Evolutionary conservation across 2,888 invertebrate species (phyloP), one percentile per base, ranked within the genome.

Genomic region (Anthophora plumipes): DNA sequence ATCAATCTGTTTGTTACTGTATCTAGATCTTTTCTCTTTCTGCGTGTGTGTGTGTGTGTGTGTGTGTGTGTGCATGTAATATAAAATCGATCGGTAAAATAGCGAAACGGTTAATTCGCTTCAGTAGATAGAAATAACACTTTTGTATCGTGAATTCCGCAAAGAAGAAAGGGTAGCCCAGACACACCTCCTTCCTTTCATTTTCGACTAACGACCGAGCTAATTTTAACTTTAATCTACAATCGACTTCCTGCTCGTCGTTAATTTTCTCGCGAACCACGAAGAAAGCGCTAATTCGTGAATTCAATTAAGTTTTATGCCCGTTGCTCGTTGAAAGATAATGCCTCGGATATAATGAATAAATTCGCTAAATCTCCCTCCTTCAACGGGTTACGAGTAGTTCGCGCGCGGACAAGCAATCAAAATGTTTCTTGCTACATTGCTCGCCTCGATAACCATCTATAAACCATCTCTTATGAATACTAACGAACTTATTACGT

Each of bases 261-360:
- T 77, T 54, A 48, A 52, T 55, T 64, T 66, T 60, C n/a, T 52
- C 74, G 31, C 66, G 22, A 61, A 5, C 14, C 20, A 31, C 57
- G 41, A 78, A 48, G 79, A 77, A 77, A 79, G 79, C 41, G 77
- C 48, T 77, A 70, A 79, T 79, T 48, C 64, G 52, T 39, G 70
- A 59, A 68, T 76, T 76, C 77, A 76, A 78, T 78, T 78, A 76
- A 68, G 14, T 50, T 60, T 17, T 61, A 61, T 14, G 48, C 17
- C 54, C 39, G 73, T 17, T 25, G 55, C 37, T 11, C 5, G 41
- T 14, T 17, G 68, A 7, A 52, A n/a, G 54, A 69, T 69, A 64
- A 76, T 41, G 50, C 41, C n/a, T 1, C 22, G 57, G 39, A n/a
- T 43, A 69, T 78, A 78, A 75, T 46, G 78, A 63, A 31, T 31